Conservation (phyloP, 2,797 vertebrate species). For the Lepilemur septentrionalis region DNA sequence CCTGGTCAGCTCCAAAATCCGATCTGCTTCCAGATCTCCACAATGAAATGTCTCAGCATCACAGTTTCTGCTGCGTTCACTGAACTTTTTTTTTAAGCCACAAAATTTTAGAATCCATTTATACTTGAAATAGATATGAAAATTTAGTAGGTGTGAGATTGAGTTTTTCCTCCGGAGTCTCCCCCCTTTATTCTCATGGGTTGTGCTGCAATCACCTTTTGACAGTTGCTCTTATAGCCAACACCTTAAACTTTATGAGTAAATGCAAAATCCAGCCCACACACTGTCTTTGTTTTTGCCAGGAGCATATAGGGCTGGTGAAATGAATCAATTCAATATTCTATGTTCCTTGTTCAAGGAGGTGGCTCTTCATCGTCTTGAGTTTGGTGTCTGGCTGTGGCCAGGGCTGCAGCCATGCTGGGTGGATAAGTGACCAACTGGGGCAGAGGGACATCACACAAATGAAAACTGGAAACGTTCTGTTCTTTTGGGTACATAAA, state of each 20-base stretch:
- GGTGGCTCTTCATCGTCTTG: not conserved
- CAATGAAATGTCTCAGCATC: not conserved
- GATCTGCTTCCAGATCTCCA: not conserved
- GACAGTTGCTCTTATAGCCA: slow-evolving; percentile 7
- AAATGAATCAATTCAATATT: not conserved
- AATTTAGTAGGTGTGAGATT: slow-evolving; percentile 72
- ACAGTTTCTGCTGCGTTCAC: not conserved
- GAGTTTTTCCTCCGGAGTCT: slow-evolving; percentile 47
- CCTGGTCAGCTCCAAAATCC: rapidly evolving
- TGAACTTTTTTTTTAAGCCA: slow-evolving; percentile 42
- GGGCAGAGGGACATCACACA: not conserved
- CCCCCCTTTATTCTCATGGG: not conserved
- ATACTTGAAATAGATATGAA: slow-evolving; percentile 64
- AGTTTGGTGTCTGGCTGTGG: not conserved
- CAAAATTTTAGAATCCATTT: slow-evolving; percentile 69
- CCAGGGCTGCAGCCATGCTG: not conserved
- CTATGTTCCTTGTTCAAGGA: not conserved
- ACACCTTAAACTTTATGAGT: slow-evolving; percentile 57
- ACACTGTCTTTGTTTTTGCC: slow-evolving; percentile 41
- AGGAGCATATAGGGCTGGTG: not conserved
- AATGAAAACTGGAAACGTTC: slow-evolving; percentile 70
- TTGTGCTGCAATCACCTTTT: slow-evolving; percentile 6
- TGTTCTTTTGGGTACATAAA: slow-evolving; percentile 81
- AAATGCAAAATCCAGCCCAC: slow-evolving; percentile 34
- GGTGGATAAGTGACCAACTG: no score